Conservation (phyloP, 2,797 vertebrate species). For the Florisuga fusca region DNA sequence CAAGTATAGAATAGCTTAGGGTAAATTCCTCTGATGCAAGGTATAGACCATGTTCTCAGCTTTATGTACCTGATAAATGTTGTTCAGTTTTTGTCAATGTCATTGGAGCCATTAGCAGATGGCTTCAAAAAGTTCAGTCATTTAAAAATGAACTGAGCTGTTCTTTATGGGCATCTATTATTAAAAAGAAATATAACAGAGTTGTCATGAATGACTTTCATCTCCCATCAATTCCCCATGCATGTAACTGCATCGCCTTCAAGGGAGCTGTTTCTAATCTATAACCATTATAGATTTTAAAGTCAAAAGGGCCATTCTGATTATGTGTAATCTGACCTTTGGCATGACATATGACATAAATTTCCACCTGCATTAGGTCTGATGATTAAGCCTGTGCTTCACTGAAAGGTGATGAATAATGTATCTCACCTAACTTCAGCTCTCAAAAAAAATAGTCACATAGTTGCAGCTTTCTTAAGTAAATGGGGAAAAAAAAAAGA, state of each 20-base stretch:
- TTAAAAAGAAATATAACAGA: constrained; percentile 31
- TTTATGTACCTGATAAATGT: constrained; percentile 62
- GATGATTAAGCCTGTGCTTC: background rate
- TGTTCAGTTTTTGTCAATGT: constrained; percentile 56
- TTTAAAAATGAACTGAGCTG: constrained; percentile 63
- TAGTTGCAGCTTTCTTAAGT: background rate
- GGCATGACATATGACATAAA: constrained; percentile 37
- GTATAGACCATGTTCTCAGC: constrained; percentile 5
- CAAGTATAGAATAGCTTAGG: background rate
- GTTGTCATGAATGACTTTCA: constrained; percentile 52
- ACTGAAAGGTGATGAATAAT: constrained; percentile 45
- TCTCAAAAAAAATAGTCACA: background rate
- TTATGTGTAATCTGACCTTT: constrained; percentile 64
- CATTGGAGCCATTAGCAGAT: constrained; percentile 54
- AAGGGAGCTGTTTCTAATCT: constrained; percentile 50
- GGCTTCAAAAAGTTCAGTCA: constrained; percentile 45
- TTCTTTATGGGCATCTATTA: constrained; percentile 55
- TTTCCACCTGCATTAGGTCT: constrained; percentile 37
- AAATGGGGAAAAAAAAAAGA: background rate
- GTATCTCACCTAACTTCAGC: background rate
- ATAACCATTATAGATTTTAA: constrained; percentile 32
- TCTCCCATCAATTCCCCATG: constrained; percentile 21
- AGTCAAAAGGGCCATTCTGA: constrained; percentile 42
- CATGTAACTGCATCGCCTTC: background rate
- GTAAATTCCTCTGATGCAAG: background rate